Percentiles rank a stretch among this genome's conserved stretches.
phyloP scores from a whole-genome alignment of 1,140 invertebrate genomes.

The Ganaspis sp. region DNA sequence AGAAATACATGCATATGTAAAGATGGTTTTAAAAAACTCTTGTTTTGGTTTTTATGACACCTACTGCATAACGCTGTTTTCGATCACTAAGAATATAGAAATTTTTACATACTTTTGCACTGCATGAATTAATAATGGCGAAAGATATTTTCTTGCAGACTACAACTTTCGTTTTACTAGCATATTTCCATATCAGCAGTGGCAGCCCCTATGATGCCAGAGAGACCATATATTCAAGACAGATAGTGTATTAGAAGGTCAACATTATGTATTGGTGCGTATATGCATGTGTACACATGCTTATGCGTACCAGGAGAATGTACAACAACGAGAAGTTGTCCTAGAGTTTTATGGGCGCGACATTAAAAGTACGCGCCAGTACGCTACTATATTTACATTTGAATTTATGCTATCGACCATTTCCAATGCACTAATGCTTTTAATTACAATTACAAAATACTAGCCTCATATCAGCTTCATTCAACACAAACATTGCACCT shows the following conservation, averaged over 20 bases:
- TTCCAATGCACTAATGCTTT: neutral
- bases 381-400: neutral
- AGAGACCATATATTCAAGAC: constrained; percentile 5
- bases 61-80: too few relatives aligned
- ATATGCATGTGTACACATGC: neutral
- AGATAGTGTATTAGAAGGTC: neutral
- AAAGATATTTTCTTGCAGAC: neutral
- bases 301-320: constrained; percentile 5
- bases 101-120: too few relatives aligned
- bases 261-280: neutral
- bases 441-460: neutral
- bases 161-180: neutral
- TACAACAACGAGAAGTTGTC: neutral
- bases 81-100: too few relatives aligned
- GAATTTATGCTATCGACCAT: neutral
- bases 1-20: too few relatives aligned
- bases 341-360: neutral
- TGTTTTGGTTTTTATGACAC: too few relatives aligned
- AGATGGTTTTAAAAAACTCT: too few relatives aligned
- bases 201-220: neutral
- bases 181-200: constrained; percentile 23
- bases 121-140: neutral
- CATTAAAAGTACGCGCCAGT: neutral
- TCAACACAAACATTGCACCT: too few relatives aligned
- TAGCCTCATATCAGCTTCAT: too few relatives aligned